Evolutionary conservation across 2,888 invertebrate species (phyloP), one percentile per base, ranked within the genome.

Genomic region (Campoplex capitator): DNA sequence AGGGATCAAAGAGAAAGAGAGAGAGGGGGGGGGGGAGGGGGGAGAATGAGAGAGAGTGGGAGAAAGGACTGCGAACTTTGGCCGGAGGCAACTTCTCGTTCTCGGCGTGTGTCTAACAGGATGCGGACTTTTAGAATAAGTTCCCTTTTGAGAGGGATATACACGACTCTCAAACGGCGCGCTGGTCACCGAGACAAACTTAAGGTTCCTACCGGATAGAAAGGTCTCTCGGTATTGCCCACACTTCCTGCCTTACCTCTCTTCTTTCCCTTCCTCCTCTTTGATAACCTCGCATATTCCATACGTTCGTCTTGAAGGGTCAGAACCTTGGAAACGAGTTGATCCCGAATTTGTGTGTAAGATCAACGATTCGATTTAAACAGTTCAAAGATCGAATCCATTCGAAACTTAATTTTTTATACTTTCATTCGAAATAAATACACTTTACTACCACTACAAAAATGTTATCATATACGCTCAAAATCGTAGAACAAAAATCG

Each of bases 161-260:
- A 70, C 35, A 78, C 77, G 67, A 78, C 45, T 78, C 77, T 74
- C 84, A 81, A 74, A 74, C 54, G 77, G 73, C 82, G 73, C 82
- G n/a, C 73, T 77, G 77, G 86, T 77, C 78, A 81, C 58, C 81
- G 73, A 80, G 75, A 87, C 84, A 86, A 86, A 86, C 86, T 86
- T 84, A 16, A 67, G 76, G 78, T 32, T 75, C 45, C 56, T 45
- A 56, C 32, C 45, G 56, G 67, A 18, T 82, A 74, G 67, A 45
- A 74, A 54, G 73, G 71, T 42, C 74, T 67, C 80, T 32, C 74
- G 48, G 48, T 65, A 48, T 71, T 62, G 18, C 54, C 38, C 54
- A 28, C 67, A 18, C 45, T 76, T 28, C 58, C 58, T 62, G 58
- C 56, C 56, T 7, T 23, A 23, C 38, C 23, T 8, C 45, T 13